phyloP scores from a whole-genome alignment of 2,797 vertebrate species.

The Spheniscus humboldti region DNA sequence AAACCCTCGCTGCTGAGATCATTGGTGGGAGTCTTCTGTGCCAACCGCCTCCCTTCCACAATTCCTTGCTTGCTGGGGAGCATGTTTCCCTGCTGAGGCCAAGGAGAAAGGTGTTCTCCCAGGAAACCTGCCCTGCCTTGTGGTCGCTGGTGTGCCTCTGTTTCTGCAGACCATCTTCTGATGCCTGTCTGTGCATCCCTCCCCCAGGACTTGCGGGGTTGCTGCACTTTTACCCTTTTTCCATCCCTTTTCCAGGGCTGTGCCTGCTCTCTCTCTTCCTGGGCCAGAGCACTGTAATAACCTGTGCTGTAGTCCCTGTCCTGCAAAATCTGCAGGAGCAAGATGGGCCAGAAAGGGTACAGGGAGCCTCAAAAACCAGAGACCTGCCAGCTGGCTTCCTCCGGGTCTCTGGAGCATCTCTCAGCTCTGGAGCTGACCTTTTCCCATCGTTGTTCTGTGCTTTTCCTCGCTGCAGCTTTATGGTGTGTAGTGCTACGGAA shows the following conservation, averaged over 20 bases:
- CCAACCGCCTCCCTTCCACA: fast-evolving
- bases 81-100: fast-evolving
- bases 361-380: background rate
- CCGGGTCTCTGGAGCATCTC: background rate
- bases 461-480: background rate
- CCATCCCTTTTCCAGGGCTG: background rate
- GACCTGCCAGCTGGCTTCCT: background rate
- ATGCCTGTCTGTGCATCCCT: background rate
- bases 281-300: too few species aligned
- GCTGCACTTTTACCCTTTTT: background rate
- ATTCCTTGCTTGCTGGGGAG: background rate
- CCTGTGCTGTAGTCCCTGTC: background rate
- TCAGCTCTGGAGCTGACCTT: background rate
- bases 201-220: fast-evolving
- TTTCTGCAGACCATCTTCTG: background rate
- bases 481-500: background rate
- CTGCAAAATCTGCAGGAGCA: background rate
- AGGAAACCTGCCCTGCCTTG: background rate
- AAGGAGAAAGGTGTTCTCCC: background rate
- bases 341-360: background rate
- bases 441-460: background rate
- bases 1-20: background rate
- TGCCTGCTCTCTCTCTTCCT: background rate
- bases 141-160: fast-evolving
- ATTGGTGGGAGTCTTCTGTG: background rate